phyloP scores from a whole-genome alignment of 2,888 invertebrate genomes.

The Hermaeophaga mercurialis region DNA sequence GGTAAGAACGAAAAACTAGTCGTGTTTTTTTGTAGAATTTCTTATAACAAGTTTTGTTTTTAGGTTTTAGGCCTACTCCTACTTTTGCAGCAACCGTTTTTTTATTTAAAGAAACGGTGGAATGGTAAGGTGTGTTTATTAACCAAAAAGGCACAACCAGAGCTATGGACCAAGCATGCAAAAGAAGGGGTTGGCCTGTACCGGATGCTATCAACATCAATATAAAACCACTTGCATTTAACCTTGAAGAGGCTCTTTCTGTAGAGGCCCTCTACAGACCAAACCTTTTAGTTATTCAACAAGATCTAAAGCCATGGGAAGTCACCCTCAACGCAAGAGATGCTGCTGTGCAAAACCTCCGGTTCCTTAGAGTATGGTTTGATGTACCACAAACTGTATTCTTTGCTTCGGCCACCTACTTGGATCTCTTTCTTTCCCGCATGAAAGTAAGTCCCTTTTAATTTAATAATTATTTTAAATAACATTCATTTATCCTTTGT shows the following conservation, averaged over 20 bases:
- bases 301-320: constrained; percentile 61
- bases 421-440: constrained; percentile 75
- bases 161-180: constrained; percentile 50
- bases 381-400: constrained; percentile 80
- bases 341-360: constrained; percentile 79
- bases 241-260: constrained; percentile 51
- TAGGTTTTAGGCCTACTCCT: constrained; percentile 49
- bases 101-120: constrained; percentile 38
- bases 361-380: constrained; percentile 85
- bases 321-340: constrained; percentile 78
- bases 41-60: constrained; percentile 27
- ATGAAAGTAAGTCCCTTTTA: constrained; percentile 68
- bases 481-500: background rate
- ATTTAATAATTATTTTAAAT: background rate
- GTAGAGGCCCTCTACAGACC: constrained; percentile 47
- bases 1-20: constrained; percentile 36
- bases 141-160: constrained; percentile 33
- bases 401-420: constrained; percentile 77
- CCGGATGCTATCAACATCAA: constrained; percentile 53
- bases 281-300: constrained; percentile 44
- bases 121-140: constrained; percentile 42
- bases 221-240: constrained; percentile 48
- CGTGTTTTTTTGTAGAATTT: constrained; percentile 26
- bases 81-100: constrained; percentile 45
- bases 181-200: constrained; percentile 55